phyloP scores from a whole-genome alignment of 2,888 invertebrate genomes.

The Drosophila limbata region DNA sequence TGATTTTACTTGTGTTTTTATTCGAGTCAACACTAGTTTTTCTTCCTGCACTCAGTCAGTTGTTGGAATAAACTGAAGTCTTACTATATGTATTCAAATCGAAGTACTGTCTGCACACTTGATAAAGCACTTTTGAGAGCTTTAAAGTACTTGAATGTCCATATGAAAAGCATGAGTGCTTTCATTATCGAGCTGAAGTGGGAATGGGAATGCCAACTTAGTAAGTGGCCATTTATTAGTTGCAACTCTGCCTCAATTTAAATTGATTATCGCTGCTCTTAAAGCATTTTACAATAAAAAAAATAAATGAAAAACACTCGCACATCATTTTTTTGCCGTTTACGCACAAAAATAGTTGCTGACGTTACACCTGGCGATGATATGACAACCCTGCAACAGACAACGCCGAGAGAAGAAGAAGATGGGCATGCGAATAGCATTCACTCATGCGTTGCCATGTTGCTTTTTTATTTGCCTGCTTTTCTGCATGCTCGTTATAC shows the following conservation, averaged over 20 bases:
- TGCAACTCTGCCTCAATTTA: constrained; percentile 25
- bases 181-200: constrained; percentile 12
- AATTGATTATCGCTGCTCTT: constrained; percentile 15
- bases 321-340: constrained; percentile 40
- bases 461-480: constrained; percentile 8
- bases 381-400: constrained; percentile 59
- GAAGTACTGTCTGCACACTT: not conserved
- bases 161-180: not conserved
- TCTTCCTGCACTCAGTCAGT: not conserved
- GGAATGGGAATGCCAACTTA: constrained; percentile 16
- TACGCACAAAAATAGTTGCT: constrained; percentile 33
- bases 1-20: constrained; percentile 6
- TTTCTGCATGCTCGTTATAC: constrained; percentile 32
- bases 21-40: not conserved
- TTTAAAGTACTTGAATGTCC: not conserved
- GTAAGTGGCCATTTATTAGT: constrained; percentile 39
- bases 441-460: constrained; percentile 66
- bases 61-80: not conserved
- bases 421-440: constrained; percentile 16
- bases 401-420: constrained; percentile 7
- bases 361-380: constrained; percentile 54
- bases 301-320: not conserved
- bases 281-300: constrained; percentile 5
- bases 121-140: not conserved
- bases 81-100: not conserved